Conservation (phyloP, 2,797 vertebrate genomes). For the Betta splendens region DNA sequence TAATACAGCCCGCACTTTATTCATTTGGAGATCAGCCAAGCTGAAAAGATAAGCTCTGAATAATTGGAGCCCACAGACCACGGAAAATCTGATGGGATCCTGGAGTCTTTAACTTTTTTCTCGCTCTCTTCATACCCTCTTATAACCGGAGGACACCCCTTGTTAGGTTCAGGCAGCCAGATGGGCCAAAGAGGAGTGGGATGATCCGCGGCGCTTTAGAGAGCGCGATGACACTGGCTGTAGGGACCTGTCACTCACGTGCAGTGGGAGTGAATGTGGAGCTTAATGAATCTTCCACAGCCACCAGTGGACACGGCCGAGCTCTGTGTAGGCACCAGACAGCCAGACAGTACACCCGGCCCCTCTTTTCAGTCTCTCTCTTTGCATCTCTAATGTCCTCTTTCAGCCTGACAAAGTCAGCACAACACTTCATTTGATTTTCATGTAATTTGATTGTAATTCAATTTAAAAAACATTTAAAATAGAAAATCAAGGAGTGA, state of each 20-base stretch:
- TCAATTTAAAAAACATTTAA: background rate
- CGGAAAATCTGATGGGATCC: slow-evolving; percentile 85
- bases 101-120: slow-evolving; percentile 76
- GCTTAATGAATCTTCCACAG: slow-evolving; percentile 80
- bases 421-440: slow-evolving; percentile 11
- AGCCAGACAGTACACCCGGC: slow-evolving; percentile 63
- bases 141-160: slow-evolving; percentile 73
- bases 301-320: slow-evolving; percentile 80
- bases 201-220: slow-evolving; percentile 79
- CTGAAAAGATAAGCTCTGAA: slow-evolving; percentile 98
- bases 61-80: slow-evolving; percentile 92
- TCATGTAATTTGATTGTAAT: slow-evolving; percentile 3
- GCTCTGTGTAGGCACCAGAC: slow-evolving; percentile 80
- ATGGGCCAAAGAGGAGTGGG: slow-evolving; percentile 85
- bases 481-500: background rate
- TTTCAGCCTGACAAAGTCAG: slow-evolving; percentile 16
- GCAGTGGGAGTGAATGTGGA: slow-evolving; percentile 70
- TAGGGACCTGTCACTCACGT: slow-evolving; percentile 85
- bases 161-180: slow-evolving; percentile 83
- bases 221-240: slow-evolving; percentile 75
- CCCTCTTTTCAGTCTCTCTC: slow-evolving; percentile 61
- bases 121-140: slow-evolving; percentile 67
- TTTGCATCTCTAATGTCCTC: slow-evolving; percentile 33
- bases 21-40: slow-evolving; percentile 87
- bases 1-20: slow-evolving; percentile 89